Conservation (phyloP, 2,797 vertebrate species). For the Semaprochilodus insignis region DNA sequence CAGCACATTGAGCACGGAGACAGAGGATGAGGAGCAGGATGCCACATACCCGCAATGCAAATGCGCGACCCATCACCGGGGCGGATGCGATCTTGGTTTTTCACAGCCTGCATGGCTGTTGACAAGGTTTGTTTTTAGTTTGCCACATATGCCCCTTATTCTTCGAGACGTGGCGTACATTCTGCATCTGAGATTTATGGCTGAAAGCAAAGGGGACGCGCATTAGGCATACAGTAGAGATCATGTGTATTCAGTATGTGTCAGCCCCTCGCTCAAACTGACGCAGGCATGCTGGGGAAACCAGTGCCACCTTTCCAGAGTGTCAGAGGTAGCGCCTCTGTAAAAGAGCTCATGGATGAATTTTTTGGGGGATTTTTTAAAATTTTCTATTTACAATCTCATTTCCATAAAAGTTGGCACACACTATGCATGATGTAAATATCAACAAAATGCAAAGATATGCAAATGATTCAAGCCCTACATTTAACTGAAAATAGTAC, state of each 20-base stretch:
- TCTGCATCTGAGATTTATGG: neutral
- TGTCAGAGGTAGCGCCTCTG: neutral
- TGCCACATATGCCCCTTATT: neutral
- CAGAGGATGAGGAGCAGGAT: neutral
- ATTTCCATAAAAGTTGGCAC: no score
- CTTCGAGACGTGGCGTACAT: neutral
- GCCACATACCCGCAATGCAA: constrained; percentile 12
- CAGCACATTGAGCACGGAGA: constrained; percentile 6
- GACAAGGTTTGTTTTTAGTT: constrained; percentile 8
- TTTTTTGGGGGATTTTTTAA: neutral
- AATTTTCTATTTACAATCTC: no score
- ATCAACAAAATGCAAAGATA: no score
- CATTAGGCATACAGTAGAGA: constrained; percentile 11
- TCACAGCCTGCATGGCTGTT: neutral
- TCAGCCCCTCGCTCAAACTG: constrained; percentile 7
- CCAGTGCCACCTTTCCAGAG: neutral
- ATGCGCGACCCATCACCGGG: constrained; percentile 3
- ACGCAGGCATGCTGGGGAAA: neutral
- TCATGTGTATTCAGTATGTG: neutral
- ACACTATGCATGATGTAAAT: no score
- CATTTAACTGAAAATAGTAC: no score
- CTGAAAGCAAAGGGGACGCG: neutral
- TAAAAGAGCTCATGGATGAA: neutral
- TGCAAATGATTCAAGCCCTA: no score
- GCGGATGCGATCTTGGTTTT: constrained; percentile 18